Conservation (phyloP, 30 jellyfish, hydroid and myxozoan genomes). For the Chrysaora quinquecirrha region DNA sequence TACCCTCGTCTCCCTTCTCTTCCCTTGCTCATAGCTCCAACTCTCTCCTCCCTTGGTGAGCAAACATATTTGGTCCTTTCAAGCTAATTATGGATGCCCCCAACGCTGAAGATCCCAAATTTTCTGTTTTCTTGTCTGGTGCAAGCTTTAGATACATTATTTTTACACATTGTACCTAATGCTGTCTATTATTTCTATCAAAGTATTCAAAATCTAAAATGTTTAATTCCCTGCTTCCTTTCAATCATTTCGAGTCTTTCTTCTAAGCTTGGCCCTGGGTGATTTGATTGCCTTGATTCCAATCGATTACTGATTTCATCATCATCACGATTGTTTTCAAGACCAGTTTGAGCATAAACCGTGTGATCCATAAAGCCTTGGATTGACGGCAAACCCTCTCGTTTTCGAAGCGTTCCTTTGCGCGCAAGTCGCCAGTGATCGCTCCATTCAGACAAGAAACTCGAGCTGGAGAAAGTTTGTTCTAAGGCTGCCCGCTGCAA, state of each 20-base stretch:
- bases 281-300: not conserved
- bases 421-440: conserved; percentile 41
- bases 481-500: conserved; percentile 10
- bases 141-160: too few species aligned
- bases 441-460: conserved; percentile 22
- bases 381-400: not conserved
- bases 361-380: not conserved
- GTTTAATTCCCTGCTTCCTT: conserved; percentile 33
- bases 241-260: conserved; percentile 47
- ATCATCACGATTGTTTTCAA: not conserved
- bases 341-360: too few species aligned
- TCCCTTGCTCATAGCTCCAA: too few species aligned
- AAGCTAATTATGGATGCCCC: too few species aligned
- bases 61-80: too few species aligned
- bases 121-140: too few species aligned
- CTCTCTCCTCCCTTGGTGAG: too few species aligned
- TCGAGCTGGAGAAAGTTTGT: not conserved
- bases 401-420: not conserved
- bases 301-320: not conserved
- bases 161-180: too few species aligned
- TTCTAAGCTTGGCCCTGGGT: conserved; percentile 30
- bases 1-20: too few species aligned
- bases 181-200: too few species aligned
- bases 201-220: too few species aligned
- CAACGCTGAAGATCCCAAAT: too few species aligned